phyloP scores from a whole-genome alignment of 1,140 invertebrate genomes.

The Sitodiplosis mosellana region DNA sequence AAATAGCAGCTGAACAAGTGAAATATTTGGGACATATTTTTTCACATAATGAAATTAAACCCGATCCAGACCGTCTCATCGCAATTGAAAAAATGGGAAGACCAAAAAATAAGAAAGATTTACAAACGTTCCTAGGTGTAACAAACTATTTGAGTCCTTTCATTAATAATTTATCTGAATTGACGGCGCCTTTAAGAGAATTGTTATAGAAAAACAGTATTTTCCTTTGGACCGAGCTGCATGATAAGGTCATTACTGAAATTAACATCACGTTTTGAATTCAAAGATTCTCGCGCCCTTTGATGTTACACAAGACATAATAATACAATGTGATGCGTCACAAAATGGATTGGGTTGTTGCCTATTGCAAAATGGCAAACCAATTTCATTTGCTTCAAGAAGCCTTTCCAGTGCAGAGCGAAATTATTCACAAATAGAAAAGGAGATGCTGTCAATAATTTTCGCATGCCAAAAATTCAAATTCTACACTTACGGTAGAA shows the following conservation, averaged over 20 bases:
- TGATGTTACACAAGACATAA: conserved; percentile 12
- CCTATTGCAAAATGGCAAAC: conserved; percentile 17
- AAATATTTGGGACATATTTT: conserved; percentile 21
- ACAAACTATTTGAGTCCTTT: conserved; percentile 18
- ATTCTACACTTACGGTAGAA: conserved; percentile 14
- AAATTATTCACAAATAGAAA: conserved; percentile 18
- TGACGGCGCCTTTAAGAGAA: conserved; percentile 7
- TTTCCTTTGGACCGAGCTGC: conserved; percentile 7
- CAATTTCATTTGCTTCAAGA: conserved; percentile 17
- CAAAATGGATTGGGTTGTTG: conserved; percentile 15
- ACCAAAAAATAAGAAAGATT: conserved; percentile 17
- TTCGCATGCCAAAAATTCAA: conserved; percentile 16
- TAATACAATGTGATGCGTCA: conserved; percentile 17
- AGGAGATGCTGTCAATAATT: conserved; percentile 15
- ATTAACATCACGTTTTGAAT: conserved; percentile 13
- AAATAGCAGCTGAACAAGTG: conserved; percentile 10
- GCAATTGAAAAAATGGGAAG: conserved; percentile 18
- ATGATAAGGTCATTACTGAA: conserved; percentile 11
- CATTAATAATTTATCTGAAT: conserved; percentile 8
- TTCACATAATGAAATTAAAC: conserved; percentile 15
- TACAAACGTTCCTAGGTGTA: conserved; percentile 22
- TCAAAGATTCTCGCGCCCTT: conserved; percentile 14
- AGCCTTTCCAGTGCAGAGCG: conserved; percentile 16
- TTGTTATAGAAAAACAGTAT: conserved; percentile 5
- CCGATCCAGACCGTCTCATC: conserved; percentile 18